Evolutionary conservation across 2,113 vertebrate species (phyloP).

Genomic region (Phyllopteryx taeniolatus): DNA sequence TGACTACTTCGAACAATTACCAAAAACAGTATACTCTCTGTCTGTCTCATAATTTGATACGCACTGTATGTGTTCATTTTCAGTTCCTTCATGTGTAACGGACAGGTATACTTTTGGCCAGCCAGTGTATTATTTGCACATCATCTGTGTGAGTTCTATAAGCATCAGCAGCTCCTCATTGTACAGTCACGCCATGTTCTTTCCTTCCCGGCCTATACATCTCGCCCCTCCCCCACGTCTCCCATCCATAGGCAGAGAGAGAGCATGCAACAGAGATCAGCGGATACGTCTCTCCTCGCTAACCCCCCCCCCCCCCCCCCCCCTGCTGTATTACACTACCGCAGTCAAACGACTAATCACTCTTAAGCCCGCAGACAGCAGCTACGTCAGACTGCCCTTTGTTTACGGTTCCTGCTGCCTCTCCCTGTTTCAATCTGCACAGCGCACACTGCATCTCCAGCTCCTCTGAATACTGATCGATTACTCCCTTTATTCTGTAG

Average conservation of each 20-base stretch:
- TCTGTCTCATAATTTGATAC: no score
- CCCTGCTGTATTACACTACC: constrained; percentile 41
- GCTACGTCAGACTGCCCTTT: constrained; percentile 21
- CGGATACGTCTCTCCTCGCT: constrained; percentile 47
- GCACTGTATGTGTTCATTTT: neutral
- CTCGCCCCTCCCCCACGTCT: constrained; percentile 25
- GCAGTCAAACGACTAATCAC: constrained; percentile 37
- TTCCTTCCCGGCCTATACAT: constrained; percentile 4
- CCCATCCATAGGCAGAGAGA: constrained; percentile 19
- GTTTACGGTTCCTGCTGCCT: constrained; percentile 19
- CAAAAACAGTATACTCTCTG: no score
- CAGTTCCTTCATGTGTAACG: neutral
- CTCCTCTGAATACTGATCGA: neutral
- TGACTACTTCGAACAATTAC: no score
- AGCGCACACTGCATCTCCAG: neutral
- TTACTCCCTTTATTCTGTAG: neutral
- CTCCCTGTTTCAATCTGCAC: neutral
- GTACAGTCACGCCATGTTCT: constrained; percentile 11
- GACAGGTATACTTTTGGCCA: neutral
- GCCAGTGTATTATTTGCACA: neutral
- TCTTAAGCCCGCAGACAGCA: constrained; percentile 38
- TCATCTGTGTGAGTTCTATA: neutral
- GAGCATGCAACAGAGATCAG: constrained; percentile 33
- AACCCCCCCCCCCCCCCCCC: constrained; percentile 32
- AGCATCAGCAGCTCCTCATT: neutral